phyloP scores from a whole-genome alignment of 2,888 invertebrate genomes.

The Tricholauxania praeusta region DNA sequence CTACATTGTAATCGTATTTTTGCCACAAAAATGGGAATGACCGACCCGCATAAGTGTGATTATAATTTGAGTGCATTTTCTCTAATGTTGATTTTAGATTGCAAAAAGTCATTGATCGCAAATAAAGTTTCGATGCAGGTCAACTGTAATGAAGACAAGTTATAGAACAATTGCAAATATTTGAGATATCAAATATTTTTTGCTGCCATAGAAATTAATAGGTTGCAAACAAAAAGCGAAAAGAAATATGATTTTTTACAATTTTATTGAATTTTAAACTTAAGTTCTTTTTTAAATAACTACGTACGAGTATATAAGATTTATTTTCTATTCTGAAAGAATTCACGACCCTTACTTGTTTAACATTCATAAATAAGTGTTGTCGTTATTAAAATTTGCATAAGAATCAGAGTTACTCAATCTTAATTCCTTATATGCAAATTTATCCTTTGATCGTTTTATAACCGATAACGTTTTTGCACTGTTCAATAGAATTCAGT shows the following conservation, averaged over 20 bases:
- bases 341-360: conserved; percentile 26
- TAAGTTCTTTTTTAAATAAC: too few relatives aligned
- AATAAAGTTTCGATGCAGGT: too few relatives aligned
- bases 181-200: too few relatives aligned
- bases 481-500: too few relatives aligned
- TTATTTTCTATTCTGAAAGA: neutral
- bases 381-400: conserved; percentile 13
- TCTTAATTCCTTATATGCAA: conserved; percentile 15
- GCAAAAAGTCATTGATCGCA: conserved; percentile 28
- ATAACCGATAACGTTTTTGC: too few relatives aligned
- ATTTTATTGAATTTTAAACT: too few relatives aligned
- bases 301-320: too few relatives aligned
- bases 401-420: conserved; percentile 2
- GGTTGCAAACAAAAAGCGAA: too few relatives aligned
- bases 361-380: neutral
- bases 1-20: neutral
- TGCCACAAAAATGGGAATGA: neutral
- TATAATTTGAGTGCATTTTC: neutral
- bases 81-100: neutral
- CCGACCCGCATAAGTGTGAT: conserved; percentile 6
- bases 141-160: too few relatives aligned
- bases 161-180: too few relatives aligned
- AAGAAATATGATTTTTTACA: too few relatives aligned
- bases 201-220: too few relatives aligned
- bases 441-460: neutral